A percentile compares a stretch with the other conserved stretches of the same genome.
These are phyloP conservation scores for Cydia amplana DNA, from an alignment of 1,140 invertebrate genomes.

Conservation along the genomic window DNA sequence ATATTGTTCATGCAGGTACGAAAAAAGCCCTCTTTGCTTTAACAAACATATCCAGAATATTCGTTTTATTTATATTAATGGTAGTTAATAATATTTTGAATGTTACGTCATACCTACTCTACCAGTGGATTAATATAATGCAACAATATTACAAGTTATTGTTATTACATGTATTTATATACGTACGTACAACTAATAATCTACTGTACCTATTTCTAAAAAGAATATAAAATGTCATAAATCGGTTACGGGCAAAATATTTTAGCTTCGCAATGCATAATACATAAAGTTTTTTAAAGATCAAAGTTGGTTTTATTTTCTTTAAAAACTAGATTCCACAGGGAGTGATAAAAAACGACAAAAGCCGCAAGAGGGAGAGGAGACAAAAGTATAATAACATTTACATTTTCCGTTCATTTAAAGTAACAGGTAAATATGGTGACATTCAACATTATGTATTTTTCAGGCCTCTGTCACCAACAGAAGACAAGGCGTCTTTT, in stretches of 20 bases:
- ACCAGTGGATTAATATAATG: too few species aligned
- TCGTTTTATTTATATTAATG: too few species aligned
- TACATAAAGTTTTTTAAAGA: slow-evolving; percentile 25
- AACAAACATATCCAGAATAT: too few species aligned
- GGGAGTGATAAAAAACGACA: slow-evolving; percentile 23
- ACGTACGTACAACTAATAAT: not conserved
- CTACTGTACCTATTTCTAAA: not conserved
- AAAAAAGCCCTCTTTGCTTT: too few species aligned
- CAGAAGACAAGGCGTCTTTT: slow-evolving; percentile 2
- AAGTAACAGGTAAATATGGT: slow-evolving; percentile 31
- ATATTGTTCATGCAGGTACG: too few species aligned
- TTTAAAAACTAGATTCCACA: slow-evolving; percentile 32
- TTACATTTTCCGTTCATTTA: slow-evolving; percentile 34
- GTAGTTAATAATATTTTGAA: too few species aligned
- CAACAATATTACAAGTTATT: too few species aligned
- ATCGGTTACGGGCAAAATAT: not conserved
- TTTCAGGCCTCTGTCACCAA: slow-evolving; percentile 11
- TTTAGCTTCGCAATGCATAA: slow-evolving; percentile 2
- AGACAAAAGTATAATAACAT: slow-evolving; percentile 34
- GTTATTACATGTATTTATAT: too few species aligned
- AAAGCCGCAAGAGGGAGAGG: slow-evolving; percentile 25
- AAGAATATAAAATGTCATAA: not conserved
- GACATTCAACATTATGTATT: slow-evolving; percentile 29
- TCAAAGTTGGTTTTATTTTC: slow-evolving; percentile 24
- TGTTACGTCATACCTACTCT: too few species aligned